Conservation (phyloP, 2,113 vertebrate species). For the Oreochromis tanganicae region DNA sequence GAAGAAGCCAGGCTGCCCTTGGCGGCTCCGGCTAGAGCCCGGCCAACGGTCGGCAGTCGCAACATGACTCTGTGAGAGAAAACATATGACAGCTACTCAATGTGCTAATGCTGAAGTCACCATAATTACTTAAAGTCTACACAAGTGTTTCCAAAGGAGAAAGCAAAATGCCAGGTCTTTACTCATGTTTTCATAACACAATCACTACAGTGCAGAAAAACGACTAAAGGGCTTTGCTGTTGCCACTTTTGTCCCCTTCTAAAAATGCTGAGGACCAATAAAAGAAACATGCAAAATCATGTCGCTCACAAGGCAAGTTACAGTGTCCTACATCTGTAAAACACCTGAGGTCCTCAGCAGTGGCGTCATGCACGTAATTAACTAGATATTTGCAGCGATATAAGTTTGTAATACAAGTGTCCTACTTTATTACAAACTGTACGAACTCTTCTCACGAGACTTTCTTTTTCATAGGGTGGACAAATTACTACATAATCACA, state of each 20-base stretch:
- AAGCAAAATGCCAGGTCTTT: background rate
- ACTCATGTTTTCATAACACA: background rate
- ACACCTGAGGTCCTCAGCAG: background rate
- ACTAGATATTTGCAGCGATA: background rate
- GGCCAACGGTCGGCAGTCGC: slow-evolving; percentile 79
- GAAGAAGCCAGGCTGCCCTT: slow-evolving; percentile 63
- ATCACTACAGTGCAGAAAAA: background rate
- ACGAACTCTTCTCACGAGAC: background rate
- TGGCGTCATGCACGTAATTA: background rate
- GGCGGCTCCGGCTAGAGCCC: slow-evolving; percentile 75
- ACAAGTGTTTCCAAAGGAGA: background rate
- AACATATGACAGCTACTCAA: background rate
- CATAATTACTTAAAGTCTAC: background rate
- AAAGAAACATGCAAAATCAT: background rate
- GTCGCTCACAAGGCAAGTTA: background rate
- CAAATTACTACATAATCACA: background rate
- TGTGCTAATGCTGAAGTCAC: background rate
- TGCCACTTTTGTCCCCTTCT: background rate
- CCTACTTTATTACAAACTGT: background rate
- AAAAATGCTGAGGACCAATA: background rate
- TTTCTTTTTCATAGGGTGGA: background rate
- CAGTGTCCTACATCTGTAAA: background rate
- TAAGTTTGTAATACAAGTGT: background rate
- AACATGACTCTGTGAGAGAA: slow-evolving; percentile 79
- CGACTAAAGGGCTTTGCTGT: background rate